These are phyloP conservation scores for Troides aeacus DNA, from an alignment of 2,888 invertebrate species.

Conservation along the genomic window DNA sequence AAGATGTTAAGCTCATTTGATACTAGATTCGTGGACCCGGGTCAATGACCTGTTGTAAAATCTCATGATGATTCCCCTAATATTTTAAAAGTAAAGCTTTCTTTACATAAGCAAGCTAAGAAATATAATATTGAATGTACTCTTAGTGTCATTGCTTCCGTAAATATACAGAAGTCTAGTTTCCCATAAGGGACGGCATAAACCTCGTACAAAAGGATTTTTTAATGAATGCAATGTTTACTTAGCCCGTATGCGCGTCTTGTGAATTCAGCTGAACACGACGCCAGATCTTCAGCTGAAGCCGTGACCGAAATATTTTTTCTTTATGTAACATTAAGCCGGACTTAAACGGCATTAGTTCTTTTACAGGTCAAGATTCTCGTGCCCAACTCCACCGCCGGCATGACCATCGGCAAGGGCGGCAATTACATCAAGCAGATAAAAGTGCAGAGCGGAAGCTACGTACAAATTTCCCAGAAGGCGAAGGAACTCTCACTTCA, in stretches of 20 bases:
- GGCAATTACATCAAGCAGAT: conserved; percentile 98
- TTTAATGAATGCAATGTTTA: conserved; percentile 23
- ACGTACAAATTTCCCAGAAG: conserved; percentile 98
- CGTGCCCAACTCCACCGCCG: conserved; percentile 97
- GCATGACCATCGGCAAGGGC: conserved; percentile 98
- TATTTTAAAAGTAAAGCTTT: too few species aligned
- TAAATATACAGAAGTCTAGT: conserved; percentile 8
- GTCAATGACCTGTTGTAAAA: too few species aligned
- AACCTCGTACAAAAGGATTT: conserved; percentile 22
- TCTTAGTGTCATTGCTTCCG: neutral
- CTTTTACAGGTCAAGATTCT: conserved; percentile 89
- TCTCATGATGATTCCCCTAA: too few species aligned
- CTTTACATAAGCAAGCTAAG: too few species aligned
- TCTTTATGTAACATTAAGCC: neutral
- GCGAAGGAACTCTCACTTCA: conserved; percentile 95
- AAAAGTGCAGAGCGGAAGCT: conserved; percentile 95
- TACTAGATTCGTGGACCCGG: too few species aligned
- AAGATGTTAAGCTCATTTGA: too few species aligned
- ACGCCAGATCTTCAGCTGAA: conserved; percentile 6
- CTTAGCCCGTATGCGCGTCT: conserved; percentile 15
- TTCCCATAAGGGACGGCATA: conserved; percentile 9
- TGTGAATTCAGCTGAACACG: conserved; percentile 13
- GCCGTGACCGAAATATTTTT: neutral
- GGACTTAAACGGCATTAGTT: neutral
- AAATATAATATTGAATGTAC: too few species aligned